Evolutionary conservation across 37 sponge, comb jelly and placozoan species (phyloP), one percentile per base, ranked within the genome.

Genomic region (Oscarella lobularis): DNA sequence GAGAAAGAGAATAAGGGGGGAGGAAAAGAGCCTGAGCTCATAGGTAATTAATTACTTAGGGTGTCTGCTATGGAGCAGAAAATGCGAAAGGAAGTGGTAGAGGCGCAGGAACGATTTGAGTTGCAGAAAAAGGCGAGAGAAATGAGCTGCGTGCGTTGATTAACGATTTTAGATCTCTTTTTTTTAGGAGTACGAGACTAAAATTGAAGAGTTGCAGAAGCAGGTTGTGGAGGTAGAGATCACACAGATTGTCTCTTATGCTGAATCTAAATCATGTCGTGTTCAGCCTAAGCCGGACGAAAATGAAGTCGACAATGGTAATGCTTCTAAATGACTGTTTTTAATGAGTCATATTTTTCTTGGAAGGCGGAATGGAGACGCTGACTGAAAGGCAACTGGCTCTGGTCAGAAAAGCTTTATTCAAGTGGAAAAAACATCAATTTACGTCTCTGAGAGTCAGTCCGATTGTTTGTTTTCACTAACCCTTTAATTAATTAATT

Each of bases 381-480:
- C 65, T 75, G 27, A 80, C 74, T 2, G 73, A 80, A 75, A 48
- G 74, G 74, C 73, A 80, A 38, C 66, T 80, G 31, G 60, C 33
- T 31, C 39, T 73, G 27, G 81, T 70, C 27, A 71, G 73, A 33
- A 38, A 38, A 3, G 81, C 73, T 3, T 41, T 76, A 31, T 70
- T 48, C 30, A 73, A 82, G 3, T 96, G 96, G 96, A 83, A 75
- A 35, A 77, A 37, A 4, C 91, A 89, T 75, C 85, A 81, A 33
- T 89, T 77, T 79, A 84, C 38, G 35, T 85, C 87, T 31, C 37
- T 94, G 27, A 82, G 75, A 79, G 90, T 85, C 33, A 35, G 29
- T 68, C 31, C 31, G 6, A 4, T 68, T 68, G 71, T 5, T 68
- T 68, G 71, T 68, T 20, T 48, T 20, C 60, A 48, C 14, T 48